Conservation (phyloP, 2,797 vertebrate genomes). For the Vespertilio murinus region DNA sequence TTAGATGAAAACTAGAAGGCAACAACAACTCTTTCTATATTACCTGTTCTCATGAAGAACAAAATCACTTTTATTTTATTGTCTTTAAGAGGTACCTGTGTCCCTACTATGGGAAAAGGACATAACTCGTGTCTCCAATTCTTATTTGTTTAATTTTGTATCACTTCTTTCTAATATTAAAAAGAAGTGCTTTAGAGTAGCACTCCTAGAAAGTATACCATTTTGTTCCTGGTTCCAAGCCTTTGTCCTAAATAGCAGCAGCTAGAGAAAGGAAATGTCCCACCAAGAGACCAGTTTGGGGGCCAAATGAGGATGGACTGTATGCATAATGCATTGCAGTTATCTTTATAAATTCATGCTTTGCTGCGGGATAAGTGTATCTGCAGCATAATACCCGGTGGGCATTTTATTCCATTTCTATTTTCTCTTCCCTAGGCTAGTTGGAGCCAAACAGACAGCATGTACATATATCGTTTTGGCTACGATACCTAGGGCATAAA, state of each 20-base stretch:
- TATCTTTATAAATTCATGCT: constrained; percentile 58
- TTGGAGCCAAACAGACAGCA: constrained; percentile 70
- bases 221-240: constrained; percentile 18
- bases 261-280: constrained; percentile 39
- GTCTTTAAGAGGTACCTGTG: background rate
- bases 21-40: background rate
- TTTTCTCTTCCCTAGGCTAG: constrained; percentile 60
- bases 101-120: background rate
- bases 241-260: constrained; percentile 48
- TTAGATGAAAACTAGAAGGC: constrained; percentile 18
- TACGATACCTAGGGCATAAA: constrained; percentile 72
- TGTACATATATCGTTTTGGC: constrained; percentile 65
- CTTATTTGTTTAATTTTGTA: constrained; percentile 41
- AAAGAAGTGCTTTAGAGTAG: constrained; percentile 28
- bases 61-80: constrained; percentile 37
- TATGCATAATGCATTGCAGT: constrained; percentile 43
- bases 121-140: background rate
- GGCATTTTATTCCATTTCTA: constrained; percentile 59
- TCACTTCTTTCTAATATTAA: constrained; percentile 25
- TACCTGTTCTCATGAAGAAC: constrained; percentile 28
- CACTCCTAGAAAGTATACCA: background rate
- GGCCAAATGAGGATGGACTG: constrained; percentile 36
- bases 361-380: constrained; percentile 66
- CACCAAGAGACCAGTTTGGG: constrained; percentile 8
- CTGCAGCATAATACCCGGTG: constrained; percentile 58